phyloP scores from a whole-genome alignment of 92 coral and sea anemone genomes.

The Siderastrea siderea region DNA sequence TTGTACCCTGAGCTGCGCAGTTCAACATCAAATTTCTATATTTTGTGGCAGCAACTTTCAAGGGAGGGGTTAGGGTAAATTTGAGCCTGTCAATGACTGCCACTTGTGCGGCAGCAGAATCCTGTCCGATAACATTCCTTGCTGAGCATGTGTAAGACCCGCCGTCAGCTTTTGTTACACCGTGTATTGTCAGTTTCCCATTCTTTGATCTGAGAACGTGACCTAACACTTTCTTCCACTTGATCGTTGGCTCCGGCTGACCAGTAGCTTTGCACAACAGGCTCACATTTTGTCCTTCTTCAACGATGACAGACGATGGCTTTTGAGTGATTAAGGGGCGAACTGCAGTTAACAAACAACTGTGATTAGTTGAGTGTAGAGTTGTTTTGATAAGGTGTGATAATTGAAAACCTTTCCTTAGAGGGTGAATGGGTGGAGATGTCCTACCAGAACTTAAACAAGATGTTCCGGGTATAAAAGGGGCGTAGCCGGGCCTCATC shows the following conservation, averaged over 20 bases:
- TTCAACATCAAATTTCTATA: conserved; percentile 2
- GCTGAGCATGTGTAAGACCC: conserved; percentile 36
- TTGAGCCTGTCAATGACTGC: conserved; percentile 23
- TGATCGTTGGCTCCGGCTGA: conserved; percentile 25
- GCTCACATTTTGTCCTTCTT: conserved; percentile 48
- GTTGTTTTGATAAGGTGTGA: no score
- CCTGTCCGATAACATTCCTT: conserved; percentile 13
- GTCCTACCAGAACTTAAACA: no score
- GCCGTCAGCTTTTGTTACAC: conserved; percentile 23
- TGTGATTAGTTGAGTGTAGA: no score
- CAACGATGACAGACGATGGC: conserved; percentile 47
- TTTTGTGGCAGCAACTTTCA: no score
- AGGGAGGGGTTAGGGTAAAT: conserved; percentile 24
- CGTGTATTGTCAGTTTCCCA: conserved; percentile 14
- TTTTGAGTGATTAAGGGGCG: conserved; percentile 11
- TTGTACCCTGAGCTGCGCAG: conserved; percentile 46
- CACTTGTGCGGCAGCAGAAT: conserved; percentile 31
- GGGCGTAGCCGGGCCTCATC: no score
- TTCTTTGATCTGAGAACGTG: background rate
- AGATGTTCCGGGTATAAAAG: no score
- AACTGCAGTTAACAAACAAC: background rate
- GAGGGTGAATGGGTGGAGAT: no score
- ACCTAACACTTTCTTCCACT: background rate
- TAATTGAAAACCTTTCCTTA: no score
- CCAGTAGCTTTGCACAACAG: conserved; percentile 28